phyloP scores from a whole-genome alignment of 2,113 vertebrate species.

The Tricholaema leucomelas region DNA sequence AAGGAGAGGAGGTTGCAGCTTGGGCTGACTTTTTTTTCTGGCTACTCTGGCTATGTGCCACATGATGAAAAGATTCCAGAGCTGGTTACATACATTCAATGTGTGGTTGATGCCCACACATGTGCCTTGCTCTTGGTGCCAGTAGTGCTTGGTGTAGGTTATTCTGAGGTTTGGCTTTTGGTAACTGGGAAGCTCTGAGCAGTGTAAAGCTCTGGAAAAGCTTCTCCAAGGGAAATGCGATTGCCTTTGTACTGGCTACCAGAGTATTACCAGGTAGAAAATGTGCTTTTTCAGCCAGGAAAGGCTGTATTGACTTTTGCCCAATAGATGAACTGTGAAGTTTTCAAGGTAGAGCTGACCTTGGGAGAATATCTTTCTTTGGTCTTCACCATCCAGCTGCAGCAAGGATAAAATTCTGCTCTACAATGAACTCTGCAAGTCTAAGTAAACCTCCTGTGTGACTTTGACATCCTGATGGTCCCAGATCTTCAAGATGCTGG shows the following conservation, averaged over 20 bases:
- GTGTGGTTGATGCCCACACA: rapidly evolving
- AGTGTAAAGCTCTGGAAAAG: not conserved
- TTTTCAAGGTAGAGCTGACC: not conserved
- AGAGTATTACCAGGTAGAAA: not conserved
- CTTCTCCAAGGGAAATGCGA: not conserved
- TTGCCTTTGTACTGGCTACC: not conserved
- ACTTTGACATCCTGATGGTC: not conserved
- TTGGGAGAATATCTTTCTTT: not conserved
- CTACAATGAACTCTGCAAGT: not conserved
- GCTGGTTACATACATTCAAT: not conserved
- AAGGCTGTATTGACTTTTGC: too few species aligned
- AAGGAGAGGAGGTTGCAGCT: not conserved
- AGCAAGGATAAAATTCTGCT: not conserved
- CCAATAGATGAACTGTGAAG: not conserved
- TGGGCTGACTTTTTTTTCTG: not conserved
- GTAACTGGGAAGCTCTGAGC: not conserved
- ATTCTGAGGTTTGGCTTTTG: not conserved
- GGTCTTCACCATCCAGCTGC: not conserved
- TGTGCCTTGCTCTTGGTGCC: not conserved
- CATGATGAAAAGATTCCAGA: not conserved
- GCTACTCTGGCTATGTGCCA: not conserved
- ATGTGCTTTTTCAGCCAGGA: not conserved
- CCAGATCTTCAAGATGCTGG: not conserved
- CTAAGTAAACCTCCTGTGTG: not conserved
- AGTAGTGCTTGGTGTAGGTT: not conserved